These are phyloP conservation scores for Myiopsitta monachus DNA, from an alignment of 2,113 vertebrate species.

Conservation along the genomic window DNA sequence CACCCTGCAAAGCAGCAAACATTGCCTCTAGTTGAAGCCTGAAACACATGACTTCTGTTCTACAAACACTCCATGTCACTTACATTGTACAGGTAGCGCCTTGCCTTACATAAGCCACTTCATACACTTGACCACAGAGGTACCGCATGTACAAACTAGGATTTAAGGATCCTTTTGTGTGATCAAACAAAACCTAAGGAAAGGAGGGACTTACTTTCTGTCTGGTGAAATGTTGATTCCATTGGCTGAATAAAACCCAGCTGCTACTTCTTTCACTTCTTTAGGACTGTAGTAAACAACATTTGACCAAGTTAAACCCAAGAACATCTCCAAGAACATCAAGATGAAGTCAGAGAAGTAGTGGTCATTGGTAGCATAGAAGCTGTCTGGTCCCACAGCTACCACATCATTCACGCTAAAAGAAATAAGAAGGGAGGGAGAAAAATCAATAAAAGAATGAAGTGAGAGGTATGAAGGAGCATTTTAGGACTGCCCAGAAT, in stretches of 20 bases:
- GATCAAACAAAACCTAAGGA: not conserved
- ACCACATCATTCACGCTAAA: slow-evolving; percentile 89
- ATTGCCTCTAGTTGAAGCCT: not conserved
- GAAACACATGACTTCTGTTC: not conserved
- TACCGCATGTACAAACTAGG: accelerated
- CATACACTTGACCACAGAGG: not conserved
- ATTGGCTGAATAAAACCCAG: slow-evolving; percentile 82
- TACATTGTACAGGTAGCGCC: not conserved
- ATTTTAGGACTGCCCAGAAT: not conserved
- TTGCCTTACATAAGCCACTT: not conserved
- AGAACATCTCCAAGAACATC: slow-evolving; percentile 67
- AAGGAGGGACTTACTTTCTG: slow-evolving; percentile 74
- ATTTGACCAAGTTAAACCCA: slow-evolving; percentile 79
- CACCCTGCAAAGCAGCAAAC: not conserved
- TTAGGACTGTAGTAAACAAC: slow-evolving; percentile 89
- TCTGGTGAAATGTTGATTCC: slow-evolving; percentile 90
- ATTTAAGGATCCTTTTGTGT: not conserved
- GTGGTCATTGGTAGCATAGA: slow-evolving; percentile 93
- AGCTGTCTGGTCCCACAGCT: slow-evolving; percentile 85
- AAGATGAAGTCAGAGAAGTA: slow-evolving; percentile 75
- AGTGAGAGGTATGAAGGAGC: not conserved
- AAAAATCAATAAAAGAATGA: not conserved
- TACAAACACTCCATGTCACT: not conserved
- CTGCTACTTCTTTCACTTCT: slow-evolving; percentile 85
- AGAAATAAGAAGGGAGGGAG: not conserved